Evolutionary conservation across 2,113 vertebrate species (phyloP), one percentile per base, ranked within the genome.

Genomic region (Neoarius graeffei): DNA sequence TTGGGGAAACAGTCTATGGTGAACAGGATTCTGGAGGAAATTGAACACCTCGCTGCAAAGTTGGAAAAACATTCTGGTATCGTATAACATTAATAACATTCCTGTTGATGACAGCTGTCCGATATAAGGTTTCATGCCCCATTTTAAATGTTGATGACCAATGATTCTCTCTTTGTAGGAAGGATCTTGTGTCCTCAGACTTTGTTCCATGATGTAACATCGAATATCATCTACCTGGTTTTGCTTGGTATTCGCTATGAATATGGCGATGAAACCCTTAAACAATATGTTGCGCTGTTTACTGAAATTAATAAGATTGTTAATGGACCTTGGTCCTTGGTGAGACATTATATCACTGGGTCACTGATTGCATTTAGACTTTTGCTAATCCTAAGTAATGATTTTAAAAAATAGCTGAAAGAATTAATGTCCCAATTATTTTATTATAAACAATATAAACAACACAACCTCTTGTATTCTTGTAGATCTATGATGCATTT

Each of bases 1-100:
- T 91, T 96, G 92, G 96, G 42, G 89, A 96, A 96, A 90, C 94
- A 94, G 90, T 94, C 95, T 0, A 91, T 97, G 94, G 96, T 96
- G 86, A 89, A 94, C 30, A 92, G 88, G 89, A 93, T 96, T 91
- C 82, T 48, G 0, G 91, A 94, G 83, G 96, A 97, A 89, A 93
- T 92, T 5, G 30, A 89, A 5, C 82, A 92, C 25, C 7, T 92
- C 30, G 25, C 74, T 64, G 86, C 86, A 50, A 62, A 79, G 10
- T 56, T 93, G 88, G 88, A 92, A 50, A 76, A 87, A 30, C 85
- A 25, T 52, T 76, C 84, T n/a, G 92, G 92, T 93, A 86, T n/a
- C 25, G 30, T 81, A 2, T 25, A 35, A 50, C 42, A 25, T n/a
- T n/a, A n/a, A n/a, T 80, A 19, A 80, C 1, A 14, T 56, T 80